Evolutionary conservation across 2,888 invertebrate genomes (phyloP), one percentile per base, ranked within the genome.

Genomic region (Drosophila pegasa): DNA sequence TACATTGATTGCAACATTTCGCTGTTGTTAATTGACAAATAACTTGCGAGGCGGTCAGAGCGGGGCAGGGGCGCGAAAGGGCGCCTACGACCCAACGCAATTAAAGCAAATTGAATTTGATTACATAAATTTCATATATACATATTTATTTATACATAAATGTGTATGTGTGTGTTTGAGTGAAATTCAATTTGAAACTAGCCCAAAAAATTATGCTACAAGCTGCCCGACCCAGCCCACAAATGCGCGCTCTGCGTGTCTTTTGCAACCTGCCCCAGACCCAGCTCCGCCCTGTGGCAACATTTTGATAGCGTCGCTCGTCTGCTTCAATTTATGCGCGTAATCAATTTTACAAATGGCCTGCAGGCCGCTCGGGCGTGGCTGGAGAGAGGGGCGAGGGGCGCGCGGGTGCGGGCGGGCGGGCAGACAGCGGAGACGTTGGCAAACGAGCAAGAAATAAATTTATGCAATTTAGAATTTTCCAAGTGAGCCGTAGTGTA

Each of bases 281-380:
- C 29, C 8, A 7, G 29, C 22, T 12, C 2, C 20, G 43, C 1
- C 68, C 64, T 72, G 78, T 61, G 78, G 78, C 75, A 77, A 64
- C 63, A 73, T 75, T 75, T 75, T 68, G 73, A 73, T 75, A 77
- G 56, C 73, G 78, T 60, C 61, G 64, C 60, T 71, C 75, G 89
- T 83, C 89, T 80, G 83, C 87, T 79, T 83, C 88, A 88, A 88
- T 88, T 88, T 89, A 88, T 88, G 89, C 88, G 80, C 89, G 83
- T 89, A 89, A 88, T 88, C 88, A 89, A 87, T 89, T 88, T 88
- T 87, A 85, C 83, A 88, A 88, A 88, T 84, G 80, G 85, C 89
- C 85, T 77, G 73, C 83, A 82, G 81, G 70, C 72, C 64, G 72
- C 71, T 47, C 68, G 70, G 82, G 82, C 71, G 78, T 82, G 77